phyloP scores from a whole-genome alignment of 2,797 vertebrate genomes.

The Triplophysa yarkandensis region DNA sequence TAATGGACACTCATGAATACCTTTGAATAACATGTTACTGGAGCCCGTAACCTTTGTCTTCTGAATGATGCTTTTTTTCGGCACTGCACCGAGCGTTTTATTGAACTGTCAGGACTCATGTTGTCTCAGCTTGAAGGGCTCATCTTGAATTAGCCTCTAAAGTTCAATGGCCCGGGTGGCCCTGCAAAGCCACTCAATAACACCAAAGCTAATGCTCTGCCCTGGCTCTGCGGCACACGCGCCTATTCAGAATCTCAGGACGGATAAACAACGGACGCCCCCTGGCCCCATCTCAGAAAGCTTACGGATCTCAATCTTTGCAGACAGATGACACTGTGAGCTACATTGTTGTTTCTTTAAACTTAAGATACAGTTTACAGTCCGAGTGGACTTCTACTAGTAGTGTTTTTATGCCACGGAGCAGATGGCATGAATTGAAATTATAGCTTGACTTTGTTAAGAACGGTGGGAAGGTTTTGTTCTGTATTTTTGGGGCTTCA shows the following conservation, averaged over 20 bases:
- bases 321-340: conserved; percentile 22
- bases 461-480: conserved; percentile 39
- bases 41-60: conserved; percentile 26
- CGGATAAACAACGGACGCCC: conserved; percentile 28
- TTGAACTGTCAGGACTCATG: conserved; percentile 70
- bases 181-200: conserved; percentile 69
- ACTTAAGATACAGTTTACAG: conserved; percentile 28
- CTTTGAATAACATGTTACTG: conserved; percentile 32
- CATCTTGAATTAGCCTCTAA: conserved; percentile 69
- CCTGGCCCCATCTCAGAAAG: conserved; percentile 14
- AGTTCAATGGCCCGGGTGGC: conserved; percentile 64
- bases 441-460: conserved; percentile 41
- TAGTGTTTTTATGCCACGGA: conserved; percentile 17
- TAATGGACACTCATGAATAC: conserved; percentile 17
- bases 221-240: conserved; percentile 19
- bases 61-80: conserved; percentile 34
- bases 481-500: conserved; percentile 13
- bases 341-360: conserved; percentile 9
- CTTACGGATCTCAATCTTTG: conserved; percentile 26
- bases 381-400: conserved; percentile 15
- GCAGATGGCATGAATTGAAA: conserved; percentile 44
- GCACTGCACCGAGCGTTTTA: conserved; percentile 60
- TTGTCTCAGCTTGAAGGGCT: conserved; percentile 69
- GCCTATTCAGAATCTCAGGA: conserved; percentile 42
- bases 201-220: conserved; percentile 53